Evolutionary conservation across 1,140 invertebrate species (phyloP).

Genomic region (Teleogryllus occipitalis): DNA sequence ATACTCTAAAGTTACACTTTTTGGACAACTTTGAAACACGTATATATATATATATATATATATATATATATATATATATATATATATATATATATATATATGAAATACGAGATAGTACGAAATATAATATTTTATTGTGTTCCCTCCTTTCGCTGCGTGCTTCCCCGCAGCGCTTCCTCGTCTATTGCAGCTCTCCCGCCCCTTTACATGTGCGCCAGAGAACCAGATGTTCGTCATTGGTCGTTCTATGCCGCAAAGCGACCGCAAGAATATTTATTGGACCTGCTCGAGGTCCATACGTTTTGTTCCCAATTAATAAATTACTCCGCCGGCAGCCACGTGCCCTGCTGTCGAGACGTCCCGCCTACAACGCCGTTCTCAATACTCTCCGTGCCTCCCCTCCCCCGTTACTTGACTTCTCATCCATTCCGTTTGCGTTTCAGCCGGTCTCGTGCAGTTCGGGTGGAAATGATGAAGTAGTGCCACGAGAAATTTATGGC

Average conservation of each 20-base stretch:
- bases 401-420: not conserved
- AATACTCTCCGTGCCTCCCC: not conserved
- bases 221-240: too few relatives aligned
- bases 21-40: too few relatives aligned
- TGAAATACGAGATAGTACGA: too few relatives aligned
- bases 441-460: not conserved
- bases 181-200: too few relatives aligned
- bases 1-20: too few relatives aligned
- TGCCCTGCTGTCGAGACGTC: not conserved
- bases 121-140: too few relatives aligned
- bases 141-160: too few relatives aligned
- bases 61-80: too few relatives aligned
- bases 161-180: too few relatives aligned
- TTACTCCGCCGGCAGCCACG: not conserved
- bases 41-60: too few relatives aligned
- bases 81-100: too few relatives aligned
- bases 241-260: not conserved
- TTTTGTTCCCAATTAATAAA: not conserved
- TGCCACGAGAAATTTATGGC: not conserved
- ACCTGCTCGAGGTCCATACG: not conserved
- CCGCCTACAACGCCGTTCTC: not conserved
- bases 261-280: not conserved
- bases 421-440: not conserved
- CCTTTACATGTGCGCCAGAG: too few relatives aligned
- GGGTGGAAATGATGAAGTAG: not conserved